Conservation (phyloP, 2,797 vertebrate genomes). For the Cossypha dichroa region DNA sequence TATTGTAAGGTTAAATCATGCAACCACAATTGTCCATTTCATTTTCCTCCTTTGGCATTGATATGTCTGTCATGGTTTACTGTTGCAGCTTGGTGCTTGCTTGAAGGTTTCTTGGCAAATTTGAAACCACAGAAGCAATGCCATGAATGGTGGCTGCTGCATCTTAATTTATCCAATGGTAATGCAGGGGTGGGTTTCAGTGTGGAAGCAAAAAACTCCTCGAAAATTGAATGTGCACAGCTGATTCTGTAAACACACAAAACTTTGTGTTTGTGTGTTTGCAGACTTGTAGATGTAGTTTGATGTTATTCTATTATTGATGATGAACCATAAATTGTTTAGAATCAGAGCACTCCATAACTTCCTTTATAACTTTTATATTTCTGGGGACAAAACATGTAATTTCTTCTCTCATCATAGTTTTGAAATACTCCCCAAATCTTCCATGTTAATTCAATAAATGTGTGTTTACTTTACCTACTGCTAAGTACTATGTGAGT, state of each 20-base stretch:
- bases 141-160: not conserved
- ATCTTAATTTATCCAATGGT: not conserved
- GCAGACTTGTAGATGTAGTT: not conserved
- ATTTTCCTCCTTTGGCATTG: not conserved
- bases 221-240: not conserved
- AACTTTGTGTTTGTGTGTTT: not conserved
- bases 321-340: not conserved
- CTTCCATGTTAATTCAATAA: not conserved
- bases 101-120: not conserved
- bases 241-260: not conserved
- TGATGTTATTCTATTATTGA: not conserved
- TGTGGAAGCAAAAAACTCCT: not conserved
- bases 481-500: not conserved
- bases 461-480: not conserved
- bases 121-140: not conserved
- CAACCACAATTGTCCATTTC: not conserved
- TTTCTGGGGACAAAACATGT: not conserved
- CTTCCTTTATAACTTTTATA: not conserved
- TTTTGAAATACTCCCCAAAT: not conserved
- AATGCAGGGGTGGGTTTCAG: not conserved
- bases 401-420: not conserved
- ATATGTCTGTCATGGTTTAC: not conserved
- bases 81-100: not conserved
- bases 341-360: not conserved
- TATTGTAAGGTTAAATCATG: not conserved